Evolutionary conservation across 1,140 invertebrate genomes (phyloP).

Genomic region (Adelges cooleyi): DNA sequence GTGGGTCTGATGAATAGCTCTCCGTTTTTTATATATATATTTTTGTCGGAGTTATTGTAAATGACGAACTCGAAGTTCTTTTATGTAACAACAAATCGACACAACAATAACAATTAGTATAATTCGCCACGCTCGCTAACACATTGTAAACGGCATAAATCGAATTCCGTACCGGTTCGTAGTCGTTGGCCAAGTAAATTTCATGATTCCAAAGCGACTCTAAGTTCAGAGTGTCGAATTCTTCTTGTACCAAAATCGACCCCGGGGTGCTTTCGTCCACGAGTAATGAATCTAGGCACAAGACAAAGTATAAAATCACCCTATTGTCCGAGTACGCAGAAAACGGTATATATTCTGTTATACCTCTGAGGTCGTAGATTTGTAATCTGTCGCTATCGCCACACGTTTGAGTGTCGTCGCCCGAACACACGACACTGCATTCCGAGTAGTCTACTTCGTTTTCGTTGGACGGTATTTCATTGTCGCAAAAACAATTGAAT

Average conservation of each 20-base stretch:
- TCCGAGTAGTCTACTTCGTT: slow-evolving; percentile 40
- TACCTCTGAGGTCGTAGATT: slow-evolving; percentile 1
- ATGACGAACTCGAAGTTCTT: slow-evolving; percentile 32
- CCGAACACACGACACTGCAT: slow-evolving; percentile 74
- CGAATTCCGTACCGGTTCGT: neutral
- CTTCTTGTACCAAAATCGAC: too few relatives aligned
- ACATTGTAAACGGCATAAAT: too few relatives aligned
- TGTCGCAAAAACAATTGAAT: slow-evolving; percentile 85
- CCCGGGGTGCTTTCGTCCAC: too few relatives aligned
- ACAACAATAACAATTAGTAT: too few relatives aligned
- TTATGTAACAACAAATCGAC: neutral
- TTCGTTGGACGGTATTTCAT: slow-evolving; percentile 40
- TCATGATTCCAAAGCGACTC: slow-evolving; percentile 16
- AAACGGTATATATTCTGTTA: too few relatives aligned
- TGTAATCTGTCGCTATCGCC: slow-evolving; percentile 71
- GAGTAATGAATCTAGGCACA: too few relatives aligned
- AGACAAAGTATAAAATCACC: too few relatives aligned
- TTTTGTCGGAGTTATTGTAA: slow-evolving; percentile 20
- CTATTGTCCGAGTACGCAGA: too few relatives aligned
- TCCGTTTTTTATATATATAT: slow-evolving; percentile 12
- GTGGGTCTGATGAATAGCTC: slow-evolving; percentile 26
- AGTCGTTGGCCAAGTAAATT: neutral
- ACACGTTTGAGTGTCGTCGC: slow-evolving; percentile 57
- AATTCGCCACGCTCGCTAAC: too few relatives aligned
- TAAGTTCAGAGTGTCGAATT: slow-evolving; percentile 5